Evolutionary conservation across 2,113 vertebrate species (phyloP).

Genomic region (Thunnus maccoyii): DNA sequence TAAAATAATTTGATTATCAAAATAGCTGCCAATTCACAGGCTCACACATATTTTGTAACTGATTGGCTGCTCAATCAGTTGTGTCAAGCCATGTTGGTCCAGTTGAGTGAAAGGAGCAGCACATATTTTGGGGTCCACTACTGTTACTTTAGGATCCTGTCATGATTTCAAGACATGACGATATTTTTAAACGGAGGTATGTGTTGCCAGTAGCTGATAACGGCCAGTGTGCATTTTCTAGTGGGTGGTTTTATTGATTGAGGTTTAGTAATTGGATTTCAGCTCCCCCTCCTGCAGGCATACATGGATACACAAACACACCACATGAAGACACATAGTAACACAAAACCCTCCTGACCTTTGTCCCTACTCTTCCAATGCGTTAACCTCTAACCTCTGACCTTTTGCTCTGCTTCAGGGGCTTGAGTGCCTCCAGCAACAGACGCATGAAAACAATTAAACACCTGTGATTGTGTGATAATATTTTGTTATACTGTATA

Average conservation of each 20-base stretch:
- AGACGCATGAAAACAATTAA: slow-evolving; percentile 36
- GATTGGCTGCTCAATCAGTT: neutral
- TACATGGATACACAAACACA: slow-evolving; percentile 24
- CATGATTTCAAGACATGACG: slow-evolving; percentile 1
- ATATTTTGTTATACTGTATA: neutral
- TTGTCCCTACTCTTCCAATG: slow-evolving; percentile 45
- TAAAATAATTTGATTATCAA: too few relatives aligned
- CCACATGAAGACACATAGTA: slow-evolving; percentile 28
- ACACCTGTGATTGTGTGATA: slow-evolving; percentile 45
- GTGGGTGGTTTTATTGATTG: slow-evolving; percentile 63
- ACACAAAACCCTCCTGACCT: slow-evolving; percentile 63
- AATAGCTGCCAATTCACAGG: neutral
- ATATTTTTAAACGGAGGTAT: slow-evolving; percentile 7
- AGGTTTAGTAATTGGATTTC: slow-evolving; percentile 68
- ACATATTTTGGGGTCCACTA: too few relatives aligned
- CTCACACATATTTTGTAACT: neutral
- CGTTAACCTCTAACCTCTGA: slow-evolving; percentile 64
- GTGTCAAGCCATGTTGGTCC: neutral
- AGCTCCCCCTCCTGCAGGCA: slow-evolving; percentile 14
- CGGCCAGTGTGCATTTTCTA: slow-evolving; percentile 6
- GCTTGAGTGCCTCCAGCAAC: slow-evolving; percentile 21
- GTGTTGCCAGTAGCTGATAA: slow-evolving; percentile 10
- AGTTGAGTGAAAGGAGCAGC: neutral
- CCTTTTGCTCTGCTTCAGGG: slow-evolving; percentile 31
- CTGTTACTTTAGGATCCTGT: neutral